phyloP scores from a whole-genome alignment of 2,888 invertebrate genomes.

The Monochamus alternatus region DNA sequence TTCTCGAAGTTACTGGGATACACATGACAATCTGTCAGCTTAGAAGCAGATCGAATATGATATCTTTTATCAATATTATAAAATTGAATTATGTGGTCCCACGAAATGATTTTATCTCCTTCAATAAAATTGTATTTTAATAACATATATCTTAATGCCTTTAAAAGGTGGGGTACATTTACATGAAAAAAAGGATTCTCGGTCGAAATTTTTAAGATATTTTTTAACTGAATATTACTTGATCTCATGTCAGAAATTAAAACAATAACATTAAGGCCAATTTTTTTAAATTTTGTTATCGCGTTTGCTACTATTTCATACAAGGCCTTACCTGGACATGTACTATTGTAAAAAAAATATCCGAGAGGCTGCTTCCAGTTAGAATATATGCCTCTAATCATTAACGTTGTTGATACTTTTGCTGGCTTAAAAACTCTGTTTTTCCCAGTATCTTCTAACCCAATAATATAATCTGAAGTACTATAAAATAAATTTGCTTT shows the following conservation, averaged over 20 bases:
- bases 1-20: constrained; percentile 48
- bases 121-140: constrained; percentile 39
- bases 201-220: constrained; percentile 36
- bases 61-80: constrained; percentile 36
- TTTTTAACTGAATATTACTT: constrained; percentile 42
- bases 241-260: constrained; percentile 40
- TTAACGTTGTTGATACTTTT: constrained; percentile 32
- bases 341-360: constrained; percentile 40
- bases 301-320: not conserved
- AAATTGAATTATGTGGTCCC: constrained; percentile 3
- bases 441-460: constrained; percentile 21
- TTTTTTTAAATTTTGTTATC: constrained; percentile 9
- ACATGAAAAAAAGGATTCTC: constrained; percentile 47
- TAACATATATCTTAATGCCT: too few species aligned
- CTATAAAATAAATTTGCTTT: constrained; percentile 37
- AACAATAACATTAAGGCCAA: not conserved
- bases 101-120: constrained; percentile 40
- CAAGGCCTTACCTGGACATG: constrained; percentile 9
- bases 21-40: constrained; percentile 49
- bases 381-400: constrained; percentile 43
- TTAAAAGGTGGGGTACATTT: too few species aligned
- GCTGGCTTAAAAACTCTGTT: constrained; percentile 41
- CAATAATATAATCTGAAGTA: constrained; percentile 27
- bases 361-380: constrained; percentile 50
- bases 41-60: constrained; percentile 42